Base-by-base conservation (phyloP, 2,113 vertebrate genomes). In the Toxotes chatareus region DNA sequence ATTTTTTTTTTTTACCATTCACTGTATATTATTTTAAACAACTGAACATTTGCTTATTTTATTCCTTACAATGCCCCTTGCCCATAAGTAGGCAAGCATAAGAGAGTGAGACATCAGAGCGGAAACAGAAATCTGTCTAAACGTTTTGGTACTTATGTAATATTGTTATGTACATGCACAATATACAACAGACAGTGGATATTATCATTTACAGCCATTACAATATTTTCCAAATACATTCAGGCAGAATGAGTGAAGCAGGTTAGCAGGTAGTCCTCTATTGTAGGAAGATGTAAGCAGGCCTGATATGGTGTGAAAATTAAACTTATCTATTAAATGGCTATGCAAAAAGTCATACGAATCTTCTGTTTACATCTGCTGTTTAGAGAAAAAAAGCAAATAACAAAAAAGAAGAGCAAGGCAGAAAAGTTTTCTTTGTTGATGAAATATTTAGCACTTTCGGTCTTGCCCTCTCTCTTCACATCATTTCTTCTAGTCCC, bases 371-470 rank as follows among this genome's bases (percentile, higher is more conserved):
- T 11, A 23, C n/a, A 21, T 53, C 42, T 51, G 27, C 1, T 27
- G 11, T 49, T 8, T 32, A 10, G 32, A 31, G 5, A 9, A 16
- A 69, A 21, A 23, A 14, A 16, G 16, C 4, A 62, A 62, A 63
- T 23, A 4, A 16, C 7, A 31, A 47, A 4, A 62, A 62, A 40
- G 16, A 3, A 61, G 13, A 57, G 31, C 34, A 61, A 31, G 0
- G 7, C 2, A n/a, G 5, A 55, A 77, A 53, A 44, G 40, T 74
- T 44, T 49, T 61, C 2, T n/a, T 12, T 69, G 67, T 68, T 66
- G 4, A 72, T 55, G 1, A 83, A 62, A 74, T 73, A 67, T 73
- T 69, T 31, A 73, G n/a, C 12, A 32, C 27, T 73, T 42, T 68
- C 6, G 49, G 40, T 49, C 34, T 53, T 60, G 13, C 6, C 7